Evolutionary conservation across 2,113 vertebrate genomes (phyloP), one percentile per base, ranked within the genome.

Genomic region (Tachuris rubrigastra): DNA sequence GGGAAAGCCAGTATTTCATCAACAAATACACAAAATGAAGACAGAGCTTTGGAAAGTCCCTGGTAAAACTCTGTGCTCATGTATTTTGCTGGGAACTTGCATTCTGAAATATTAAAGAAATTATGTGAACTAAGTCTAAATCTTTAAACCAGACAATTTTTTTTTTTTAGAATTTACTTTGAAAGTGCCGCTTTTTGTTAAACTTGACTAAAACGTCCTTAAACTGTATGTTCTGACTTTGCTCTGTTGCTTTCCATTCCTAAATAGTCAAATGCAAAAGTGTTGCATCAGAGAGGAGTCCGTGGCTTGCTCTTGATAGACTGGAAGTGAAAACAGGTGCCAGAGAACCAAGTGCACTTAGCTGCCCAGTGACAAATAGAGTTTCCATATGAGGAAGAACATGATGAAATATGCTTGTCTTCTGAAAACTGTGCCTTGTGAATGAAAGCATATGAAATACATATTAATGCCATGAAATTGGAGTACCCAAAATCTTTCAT

Each of bases 41-140:
- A 58, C 31, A n/a, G 67, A 55, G 46, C 25, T 30, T 81, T 93
- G 95, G 92, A 93, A 96, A 96, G 77, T 93, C 86, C 90, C 76
- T 95, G 44, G 83, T 95, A 50, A 96, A 63, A 53, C 41, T 93
- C 15, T 66, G 35, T 83, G 44, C 53, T 90, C 47, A 31, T 90
- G 86, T 94, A 42, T 55, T 92, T 94, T 82, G 8, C 18, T 47
- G 46, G 17, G 37, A 87, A 50, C 49, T 79, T 84, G 52, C 6
- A 46, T 87, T 94, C 44, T 87, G 72, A 71, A 94, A 41, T 87
- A 94, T 75, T 86, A 67, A 39, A 91, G 85, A 11, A 75, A 80
- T 73, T 78, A 65, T 31, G 11, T 81, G 56, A 88, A 88, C 90
- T 74, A 94, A 78, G n/a, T 21, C 22, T 53, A 63, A 63, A 68